Conservation (phyloP, 23 tunicate genomes). For the Phallusia fumigata region DNA sequence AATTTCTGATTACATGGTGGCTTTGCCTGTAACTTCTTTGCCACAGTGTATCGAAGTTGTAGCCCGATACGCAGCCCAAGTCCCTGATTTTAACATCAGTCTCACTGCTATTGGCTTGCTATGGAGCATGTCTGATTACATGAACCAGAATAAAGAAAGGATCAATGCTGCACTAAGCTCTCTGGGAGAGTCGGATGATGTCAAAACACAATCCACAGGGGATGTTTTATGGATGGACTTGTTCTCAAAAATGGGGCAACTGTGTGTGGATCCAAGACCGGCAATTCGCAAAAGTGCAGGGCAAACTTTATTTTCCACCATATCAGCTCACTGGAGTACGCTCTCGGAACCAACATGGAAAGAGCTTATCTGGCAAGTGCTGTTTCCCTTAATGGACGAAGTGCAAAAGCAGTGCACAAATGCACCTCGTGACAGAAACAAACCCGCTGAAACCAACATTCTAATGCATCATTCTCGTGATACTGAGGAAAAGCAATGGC, state of each 20-base stretch:
- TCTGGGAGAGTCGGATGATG: not conserved
- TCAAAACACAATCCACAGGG: not conserved
- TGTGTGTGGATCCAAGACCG: conserved; percentile 89
- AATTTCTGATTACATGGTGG: conserved; percentile 78
- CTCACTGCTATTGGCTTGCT: conserved; percentile 93
- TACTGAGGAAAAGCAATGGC: conserved; percentile 99
- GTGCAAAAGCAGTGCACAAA: conserved; percentile 69
- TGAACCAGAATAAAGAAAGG: conserved; percentile 69
- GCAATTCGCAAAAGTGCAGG: conserved; percentile 94
- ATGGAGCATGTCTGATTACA: conserved; percentile 92
- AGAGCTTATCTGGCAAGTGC: conserved; percentile 86
- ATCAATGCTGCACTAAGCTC: conserved; percentile 27
- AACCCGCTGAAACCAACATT: conserved; percentile 29
- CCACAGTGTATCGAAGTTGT: conserved; percentile 77
- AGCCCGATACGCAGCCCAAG: conserved; percentile 67
- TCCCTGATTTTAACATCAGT: conserved; percentile 90
- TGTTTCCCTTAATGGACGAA: conserved; percentile 81
- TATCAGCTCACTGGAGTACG: conserved; percentile 88
- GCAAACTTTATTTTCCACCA: conserved; percentile 86
- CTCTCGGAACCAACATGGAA: conserved; percentile 65
- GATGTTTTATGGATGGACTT: conserved; percentile 78
- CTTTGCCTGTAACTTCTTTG: conserved; percentile 56
- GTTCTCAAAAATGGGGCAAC: conserved; percentile 73
- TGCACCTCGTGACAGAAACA: conserved; percentile 45
- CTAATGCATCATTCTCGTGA: conserved; percentile 97